Evolutionary conservation across 2,888 invertebrate species (phyloP), one percentile per base, ranked within the genome.

Genomic region (Tetheella fluctuosa): DNA sequence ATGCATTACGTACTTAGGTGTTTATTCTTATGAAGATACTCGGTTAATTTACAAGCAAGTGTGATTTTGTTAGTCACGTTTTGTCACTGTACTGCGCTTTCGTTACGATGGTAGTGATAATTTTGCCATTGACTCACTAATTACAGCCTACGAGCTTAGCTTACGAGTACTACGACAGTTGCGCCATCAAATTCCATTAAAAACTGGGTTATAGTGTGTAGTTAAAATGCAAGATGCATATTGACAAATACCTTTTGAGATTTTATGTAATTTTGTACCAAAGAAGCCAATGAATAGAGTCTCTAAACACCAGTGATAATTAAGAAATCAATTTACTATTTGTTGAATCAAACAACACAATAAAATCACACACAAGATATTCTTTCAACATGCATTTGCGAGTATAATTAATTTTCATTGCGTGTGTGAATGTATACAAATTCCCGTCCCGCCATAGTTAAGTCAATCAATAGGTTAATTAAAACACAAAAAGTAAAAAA

Each of bases 81-180:
- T 61, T 64, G 71, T 64, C 58, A 54, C 55, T 55, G 54, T 34
- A 23, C 55, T 55, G 34, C 53, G 48, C 20, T 48, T 48, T 48
- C 13, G 23, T 70, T 67, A 71, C 62, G 59, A 65, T n/a, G 57
- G 56, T 54, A 39, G 61, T 72, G 65, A 54, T 68, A 64, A 72
- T 70, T n/a, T 69, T 67, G 62, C 62, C 61, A 61, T 57, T 59
- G 64, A 60, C 58, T 48, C 64, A 59, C 57, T 71, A 66, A 69
- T 73, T 63, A 64, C 62, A 64, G 34, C 30, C 4, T 17, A 48
- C 48, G 48, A 10, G 42, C n/a, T n/a, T n/a, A n/a, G n/a, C n/a
- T n/a, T n/a, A n/a, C n/a, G n/a, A n/a, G n/a, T n/a, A n/a, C n/a
- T n/a, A n/a, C n/a, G n/a, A n/a, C n/a, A 25, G 25, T 25, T 25